A percentile compares a stretch with the other conserved stretches of the same genome.
phyloP scores from a whole-genome alignment of 2,888 invertebrate genomes.

The Galeruca laticollis region DNA sequence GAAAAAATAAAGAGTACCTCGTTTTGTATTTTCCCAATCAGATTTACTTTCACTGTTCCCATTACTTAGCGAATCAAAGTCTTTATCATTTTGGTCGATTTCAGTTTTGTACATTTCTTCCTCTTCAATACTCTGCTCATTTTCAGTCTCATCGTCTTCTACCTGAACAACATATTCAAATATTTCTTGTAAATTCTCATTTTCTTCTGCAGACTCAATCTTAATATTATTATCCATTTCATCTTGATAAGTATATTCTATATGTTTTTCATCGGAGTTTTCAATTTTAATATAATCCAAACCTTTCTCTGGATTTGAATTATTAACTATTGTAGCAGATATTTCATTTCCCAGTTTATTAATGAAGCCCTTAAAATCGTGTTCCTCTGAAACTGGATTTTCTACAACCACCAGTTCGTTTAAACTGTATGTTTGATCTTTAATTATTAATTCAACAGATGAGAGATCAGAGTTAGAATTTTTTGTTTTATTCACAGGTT shows the following conservation, averaged over 20 bases:
- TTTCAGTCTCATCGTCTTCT: conserved; percentile 17
- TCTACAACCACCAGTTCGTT: conserved; percentile 54
- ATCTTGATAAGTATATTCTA: conserved; percentile 11
- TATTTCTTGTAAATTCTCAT: conserved; percentile 23
- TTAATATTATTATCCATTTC: neutral
- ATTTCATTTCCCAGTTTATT: conserved; percentile 55
- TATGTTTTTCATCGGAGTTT: conserved; percentile 5
- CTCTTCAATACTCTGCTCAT: conserved; percentile 14
- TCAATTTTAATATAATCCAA: neutral
- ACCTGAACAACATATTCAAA: conserved; percentile 20
- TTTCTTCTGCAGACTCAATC: conserved; percentile 2
- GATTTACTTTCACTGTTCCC: conserved; percentile 10
- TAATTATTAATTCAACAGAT: conserved; percentile 54
- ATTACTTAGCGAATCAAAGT: neutral
- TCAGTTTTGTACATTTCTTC: conserved; percentile 12
- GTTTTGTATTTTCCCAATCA: neutral
- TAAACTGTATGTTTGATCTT: conserved; percentile 51
- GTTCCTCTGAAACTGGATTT: conserved; percentile 40
- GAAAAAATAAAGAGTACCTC: neutral
- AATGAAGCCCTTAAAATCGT: conserved; percentile 51
- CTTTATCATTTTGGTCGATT: conserved; percentile 4
- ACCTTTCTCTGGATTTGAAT: conserved; percentile 15
- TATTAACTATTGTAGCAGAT: conserved; percentile 50
- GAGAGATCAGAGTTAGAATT: conserved; percentile 3
- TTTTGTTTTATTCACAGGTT: conserved; percentile 5